Evolutionary conservation across 2,888 invertebrate species (phyloP), one percentile per base, ranked within the genome.

Genomic region (Agrilus cyanescens): DNA sequence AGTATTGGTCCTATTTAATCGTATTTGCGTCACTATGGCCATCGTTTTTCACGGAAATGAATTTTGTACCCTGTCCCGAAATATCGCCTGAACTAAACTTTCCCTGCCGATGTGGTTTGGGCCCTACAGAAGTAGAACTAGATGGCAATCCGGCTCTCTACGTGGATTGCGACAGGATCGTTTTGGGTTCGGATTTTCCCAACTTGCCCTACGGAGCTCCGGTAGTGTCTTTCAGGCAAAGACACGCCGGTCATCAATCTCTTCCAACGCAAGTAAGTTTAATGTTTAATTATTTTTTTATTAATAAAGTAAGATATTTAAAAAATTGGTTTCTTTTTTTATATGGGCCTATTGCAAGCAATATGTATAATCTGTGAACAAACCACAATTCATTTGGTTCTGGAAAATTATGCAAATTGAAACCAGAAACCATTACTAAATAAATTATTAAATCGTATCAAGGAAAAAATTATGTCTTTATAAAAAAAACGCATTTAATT

Each of bases 131-230:
- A 49, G 66, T 69, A 43, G 66, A 57, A 38, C 48, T 66, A 49
- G 62, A 61, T 12, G 63, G 66, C 15, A 62, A 65, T 41, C 66
- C 68, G 4, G 66, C 76, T 42, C 78, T 88, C 50, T 70, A 76
- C 53, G 79, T 89, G 74, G 78, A 90, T 64, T 91, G 91, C 62
- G 89, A 91, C 68, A 68, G 77, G 7, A 80, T 87, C 16, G 85
- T 88, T 20, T 88, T 90, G 57, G 73, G 80, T 18, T 79, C 80
- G 4, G 88, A 90, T 60, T 80, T 82, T 50, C 80, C 87, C 0
- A 71, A 80, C 8, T 65, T 85, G 52, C 85, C 90, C 2, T 80
- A 79, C 57, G 82, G 83, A 36, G 85, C 85, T 16, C 87, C 86
- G 3, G 80, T 91, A 46, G 78, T 82, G 38, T 75, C 82, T 7